Evolutionary conservation across 2,797 vertebrate genomes (phyloP), one percentile per base, ranked within the genome.

Genomic region (Hyperoplus lanceolatus): DNA sequence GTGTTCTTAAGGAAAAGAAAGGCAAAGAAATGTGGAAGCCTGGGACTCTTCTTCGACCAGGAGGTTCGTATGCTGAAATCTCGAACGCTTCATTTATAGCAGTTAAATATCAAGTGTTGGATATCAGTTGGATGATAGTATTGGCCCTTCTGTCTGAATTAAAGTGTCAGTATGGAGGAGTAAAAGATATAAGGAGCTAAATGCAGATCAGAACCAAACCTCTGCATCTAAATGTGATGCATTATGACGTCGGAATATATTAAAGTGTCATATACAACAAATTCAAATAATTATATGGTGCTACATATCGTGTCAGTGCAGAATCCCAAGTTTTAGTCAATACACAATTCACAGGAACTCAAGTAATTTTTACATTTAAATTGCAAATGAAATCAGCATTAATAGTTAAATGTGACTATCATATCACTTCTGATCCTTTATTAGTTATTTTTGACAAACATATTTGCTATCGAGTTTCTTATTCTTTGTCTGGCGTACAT

Each of bases 41-140:
- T 4, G 94, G 90, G 61, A 6, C 18, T 80, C 58, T 78, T 55
- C 84, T 96, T 29, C 87, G 11, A 16, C 93, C 95, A 0, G 91
- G 93, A 93, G 95, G 94, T 96, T 87, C 76, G 93, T 91, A 78
- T 73, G 29, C 46, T 65, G 5, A 82, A 11, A 54, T 39, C n/a
- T 64, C 7, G 21, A 42, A 18, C 4, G 8, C 15, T 53, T 54
- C 3, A 1, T 68, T 59, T 36, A 41, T 16, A 36, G 56, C 4
- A 29, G 49, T 72, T 49, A 16, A 49, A 72, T 39, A 29, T 61
- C 1, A 55, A 3, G 4, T 0, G 6, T 29, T 18, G 41, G 50
- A 41, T 63, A 21, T 10, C 5, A 42, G 4, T 29, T 1, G 1
- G 51, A 1, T 54, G 3, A 72, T 21, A 29, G 0, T 75, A 18